A percentile compares a stretch with the other conserved stretches of the same genome.
Evolutionary conservation across 2,888 invertebrate species (phyloP).

Genomic region (Esperia sulphurella): DNA sequence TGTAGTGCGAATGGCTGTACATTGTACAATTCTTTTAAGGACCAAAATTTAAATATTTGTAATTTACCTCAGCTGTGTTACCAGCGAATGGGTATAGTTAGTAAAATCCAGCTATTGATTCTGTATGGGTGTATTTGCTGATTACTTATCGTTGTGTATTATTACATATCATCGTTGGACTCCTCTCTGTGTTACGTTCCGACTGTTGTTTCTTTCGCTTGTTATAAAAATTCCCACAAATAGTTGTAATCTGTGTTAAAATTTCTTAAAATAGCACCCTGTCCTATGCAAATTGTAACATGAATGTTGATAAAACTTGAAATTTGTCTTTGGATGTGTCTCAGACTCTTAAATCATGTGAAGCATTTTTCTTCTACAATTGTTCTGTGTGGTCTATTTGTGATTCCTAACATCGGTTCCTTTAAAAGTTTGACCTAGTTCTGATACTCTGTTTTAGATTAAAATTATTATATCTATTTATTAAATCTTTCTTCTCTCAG

Average conservation of each 20-base stretch:
- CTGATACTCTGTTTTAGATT: constrained; percentile 70
- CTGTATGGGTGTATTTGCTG: background rate
- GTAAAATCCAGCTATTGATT: background rate
- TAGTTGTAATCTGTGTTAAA: constrained; percentile 29
- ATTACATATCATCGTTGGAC: constrained; percentile 40
- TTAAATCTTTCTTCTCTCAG: constrained; percentile 77
- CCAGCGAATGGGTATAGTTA: background rate
- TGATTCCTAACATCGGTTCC: constrained; percentile 52
- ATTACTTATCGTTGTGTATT: constrained; percentile 29
- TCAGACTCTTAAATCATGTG: constrained; percentile 21
- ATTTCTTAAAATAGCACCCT: constrained; percentile 54
- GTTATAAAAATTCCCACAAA: constrained; percentile 18
- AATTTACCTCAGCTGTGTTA: background rate
- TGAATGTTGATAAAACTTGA: background rate
- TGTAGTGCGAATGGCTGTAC: too few relatives aligned
- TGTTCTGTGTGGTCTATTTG: constrained; percentile 59
- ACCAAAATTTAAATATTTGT: background rate
- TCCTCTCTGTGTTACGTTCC: background rate
- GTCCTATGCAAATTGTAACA: constrained; percentile 26
- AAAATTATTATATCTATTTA: constrained; percentile 75
- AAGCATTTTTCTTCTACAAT: constrained; percentile 40
- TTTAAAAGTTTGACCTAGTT: constrained; percentile 56
- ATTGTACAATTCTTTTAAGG: background rate
- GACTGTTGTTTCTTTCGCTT: background rate
- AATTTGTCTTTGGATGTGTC: constrained; percentile 2